Base-by-base conservation (phyloP, 1,140 invertebrate genomes). In the Caerostris darwini region DNA sequence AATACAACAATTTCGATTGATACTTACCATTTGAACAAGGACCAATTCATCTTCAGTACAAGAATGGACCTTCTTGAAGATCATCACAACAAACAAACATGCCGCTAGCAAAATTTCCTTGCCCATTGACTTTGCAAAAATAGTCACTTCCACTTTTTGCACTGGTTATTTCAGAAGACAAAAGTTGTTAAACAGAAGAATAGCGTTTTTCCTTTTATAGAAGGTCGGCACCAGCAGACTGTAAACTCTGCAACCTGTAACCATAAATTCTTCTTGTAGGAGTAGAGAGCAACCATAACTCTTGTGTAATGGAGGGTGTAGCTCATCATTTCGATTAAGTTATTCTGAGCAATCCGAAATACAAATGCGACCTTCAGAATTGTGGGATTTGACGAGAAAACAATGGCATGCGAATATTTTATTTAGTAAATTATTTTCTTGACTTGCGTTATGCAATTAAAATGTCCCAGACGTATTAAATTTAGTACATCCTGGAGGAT, bases 281-380 rank as follows among this genome's bases (percentile, higher is more conserved):
- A 71, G 69, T 50, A 10, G 69, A 10, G 12, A 34, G 19, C 7
- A 71, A 3, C 19, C n/a, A 19, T 71, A 71, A 71, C 69, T 71
- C 69, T 34, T 34, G 69, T 19, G 69, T 71, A 71, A 71, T 71
- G 69, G 69, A 71, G 34, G 69, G 34, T 71, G 69, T 71, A 71
- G 7, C 69, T 71, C 71, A 77, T 77, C 71, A 53, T 77, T 34
- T 77, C 10, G 71, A 53, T 77, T 77, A 77, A 77, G 34, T 12
- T 77, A 77, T 77, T 77, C 71, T 12, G 71, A 4, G 71, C 10
- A 77, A 77, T 50, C 34, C 71, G 34, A 77, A 77, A 77, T 50
- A 77, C 53, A 14, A 77, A 77, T 53, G 34, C 71, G 71, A 77
- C 71, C 71, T 77, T 77, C 71, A 12, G 53, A 50, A 50, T 12